Evolutionary conservation across 64 coral and sea anemone genomes (phyloP).

Genomic region (Montipora capricornis): DNA sequence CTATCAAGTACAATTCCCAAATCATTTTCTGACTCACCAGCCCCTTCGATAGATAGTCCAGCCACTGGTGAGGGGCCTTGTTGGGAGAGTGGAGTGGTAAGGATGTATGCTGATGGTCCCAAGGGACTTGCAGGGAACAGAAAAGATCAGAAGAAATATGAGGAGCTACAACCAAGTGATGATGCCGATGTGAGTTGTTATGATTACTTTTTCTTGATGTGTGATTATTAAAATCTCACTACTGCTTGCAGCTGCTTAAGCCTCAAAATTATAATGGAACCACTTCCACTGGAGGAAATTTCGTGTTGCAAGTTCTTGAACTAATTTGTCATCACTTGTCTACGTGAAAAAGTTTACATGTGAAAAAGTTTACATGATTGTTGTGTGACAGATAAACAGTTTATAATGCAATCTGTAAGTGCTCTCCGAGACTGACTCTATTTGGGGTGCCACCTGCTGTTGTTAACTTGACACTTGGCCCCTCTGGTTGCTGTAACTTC

Average conservation of each 20-base stretch:
- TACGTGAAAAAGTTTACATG: too few relatives aligned
- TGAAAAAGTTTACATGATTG: too few relatives aligned
- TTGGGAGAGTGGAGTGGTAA: constrained; percentile 51
- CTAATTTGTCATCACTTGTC: too few relatives aligned
- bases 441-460: too few relatives aligned
- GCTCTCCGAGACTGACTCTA: too few relatives aligned
- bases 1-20: constrained; percentile 9
- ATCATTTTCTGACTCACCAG: constrained; percentile 37
- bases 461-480: too few relatives aligned
- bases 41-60: constrained; percentile 43
- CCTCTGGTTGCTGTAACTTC: too few relatives aligned
- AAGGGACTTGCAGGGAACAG: constrained; percentile 17
- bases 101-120: constrained; percentile 67
- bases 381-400: too few relatives aligned
- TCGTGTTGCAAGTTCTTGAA: too few relatives aligned
- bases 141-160: constrained; percentile 9
- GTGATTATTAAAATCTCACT: constrained; percentile 1
- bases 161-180: constrained; percentile 30
- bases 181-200: constrained; percentile 48
- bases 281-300: neutral
- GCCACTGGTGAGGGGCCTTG: constrained; percentile 26
- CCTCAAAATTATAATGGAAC: too few relatives aligned
- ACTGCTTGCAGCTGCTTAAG: too few relatives aligned
- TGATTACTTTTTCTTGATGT: constrained; percentile 45
- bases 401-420: too few relatives aligned